Evolutionary conservation across 2,797 vertebrate genomes (phyloP), one percentile per base, ranked within the genome.

Genomic region (Pelochelys cantorii): DNA sequence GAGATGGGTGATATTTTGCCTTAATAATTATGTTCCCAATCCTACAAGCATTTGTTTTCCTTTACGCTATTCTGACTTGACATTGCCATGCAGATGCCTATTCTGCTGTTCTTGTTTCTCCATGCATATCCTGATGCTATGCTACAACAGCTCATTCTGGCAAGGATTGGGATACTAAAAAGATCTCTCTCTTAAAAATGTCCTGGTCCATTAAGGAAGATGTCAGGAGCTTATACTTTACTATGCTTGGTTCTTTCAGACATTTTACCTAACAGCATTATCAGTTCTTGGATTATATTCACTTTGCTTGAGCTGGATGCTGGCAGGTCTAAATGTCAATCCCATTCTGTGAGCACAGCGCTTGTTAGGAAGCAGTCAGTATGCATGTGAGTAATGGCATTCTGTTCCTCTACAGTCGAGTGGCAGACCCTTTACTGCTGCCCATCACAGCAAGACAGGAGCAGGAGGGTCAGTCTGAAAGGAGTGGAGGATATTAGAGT

Each of bases 241-340:
- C 23, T 68, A 83, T 37, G 68, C 27, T 17, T 86, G n/a, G 59
- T 91, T 18, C 81, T 94, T 90, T 92, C 74, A 94, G 87, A 48
- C 68, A 34, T 87, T 71, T 96, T 95, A 84, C 88, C 65, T 94
- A 89, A 86, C 59, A 89, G 79, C 85, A 85, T 81, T 31, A 93
- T 90, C 92, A 74, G 37, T 90, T 95, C 81, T 85, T 95, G 84
- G 85, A 92, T 94, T 90, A 84, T 42, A 77, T 93, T 96, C 82
- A 53, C n/a, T 93, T 95, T 80, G 86, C 84, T 82, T 88, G 89
- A 92, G 42, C 81, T 83, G 84, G 27, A 17, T 7, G n/a, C 81
- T 83, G 89, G 42, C 86, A 56, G 90, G 88, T 93, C 81, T 92
- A 87, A 92, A 74, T 94, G 42, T 85, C 90, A 92, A 94, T 17